These are phyloP conservation scores for Myiotriccus ornatus DNA, from an alignment of 2,797 vertebrate genomes.

Conservation along the genomic window DNA sequence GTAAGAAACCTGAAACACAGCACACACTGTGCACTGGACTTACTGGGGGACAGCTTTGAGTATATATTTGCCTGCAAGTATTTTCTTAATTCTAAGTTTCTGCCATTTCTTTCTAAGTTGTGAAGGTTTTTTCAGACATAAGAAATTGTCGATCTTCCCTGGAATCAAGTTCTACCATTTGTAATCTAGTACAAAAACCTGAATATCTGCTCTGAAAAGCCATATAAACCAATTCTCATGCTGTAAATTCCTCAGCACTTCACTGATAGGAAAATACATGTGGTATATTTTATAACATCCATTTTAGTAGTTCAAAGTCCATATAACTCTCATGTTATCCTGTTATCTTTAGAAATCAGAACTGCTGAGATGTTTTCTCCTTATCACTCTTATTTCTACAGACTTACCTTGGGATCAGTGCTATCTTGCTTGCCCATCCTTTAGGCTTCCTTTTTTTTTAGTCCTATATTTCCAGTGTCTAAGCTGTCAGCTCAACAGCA, in stretches of 20 bases:
- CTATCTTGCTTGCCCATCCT: conserved; percentile 1
- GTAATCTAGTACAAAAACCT: neutral
- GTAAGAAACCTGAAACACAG: neutral
- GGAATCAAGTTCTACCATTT: neutral
- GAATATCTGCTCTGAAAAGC: neutral
- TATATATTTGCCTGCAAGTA: neutral
- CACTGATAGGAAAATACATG: neutral
- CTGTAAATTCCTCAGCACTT: neutral
- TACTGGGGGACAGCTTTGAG: neutral
- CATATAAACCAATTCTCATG: neutral
- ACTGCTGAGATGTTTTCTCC: neutral
- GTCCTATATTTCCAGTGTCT: neutral
- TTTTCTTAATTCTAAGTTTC: neutral
- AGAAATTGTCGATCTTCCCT: neutral
- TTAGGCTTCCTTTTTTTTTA: neutral
- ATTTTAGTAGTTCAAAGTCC: neutral
- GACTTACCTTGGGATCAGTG: neutral
- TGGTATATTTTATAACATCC: neutral
- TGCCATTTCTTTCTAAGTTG: neutral
- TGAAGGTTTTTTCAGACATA: neutral
- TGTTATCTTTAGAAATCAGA: neutral
- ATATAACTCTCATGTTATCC: neutral
- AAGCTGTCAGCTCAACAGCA: neutral
- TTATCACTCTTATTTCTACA: neutral
- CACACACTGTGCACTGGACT: neutral